Base-by-base conservation (phyloP, 1,140 invertebrate species). In the Paraescarpia echinospica region DNA sequence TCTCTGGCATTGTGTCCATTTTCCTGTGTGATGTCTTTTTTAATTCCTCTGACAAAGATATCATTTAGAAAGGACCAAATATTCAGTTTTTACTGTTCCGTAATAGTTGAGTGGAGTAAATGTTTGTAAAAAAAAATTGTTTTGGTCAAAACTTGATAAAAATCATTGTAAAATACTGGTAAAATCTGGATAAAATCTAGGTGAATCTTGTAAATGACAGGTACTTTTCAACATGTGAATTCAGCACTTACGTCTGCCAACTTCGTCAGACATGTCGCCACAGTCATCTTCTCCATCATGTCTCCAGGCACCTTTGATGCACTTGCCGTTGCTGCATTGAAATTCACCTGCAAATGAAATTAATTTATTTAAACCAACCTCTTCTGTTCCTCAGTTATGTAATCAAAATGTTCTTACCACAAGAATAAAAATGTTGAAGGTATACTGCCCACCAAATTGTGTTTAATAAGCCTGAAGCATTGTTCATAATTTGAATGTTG, bases 261-360 rank as follows among this genome's bases (percentile, higher is more conserved):
- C 22, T 90, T 90, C 89, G n/a, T 90, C 89, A 9, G 89, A 90
- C 34, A 35, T 9, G 27, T 90, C 89, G 14, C 89, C 89, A 14
- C 89, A 89, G 89, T 89, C 89, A 14, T 89, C 89, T 89, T 93
- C 92, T 33, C 95, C 95, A 93, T 97, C 95, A 94, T 96, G 96
- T 35, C 94, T 93, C 33, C 93, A 93, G 35, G 94, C 93, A 0
- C 92, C 59, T 31, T 94, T 94, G 92, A 96, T 95, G 93, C 96
- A 96, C 22, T 92, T 93, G 12, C 93, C 93, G 92, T 95, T 94
- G 90, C 93, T 94, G 94, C 96, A 96, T 92, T 94, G 94, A 94
- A 96, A 96, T 94, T 96, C 95, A 77, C 59, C 59, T 77, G 59
- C 59, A 77, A n/a, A 2, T 31, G 18, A 31, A 77, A 77, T 8